Evolutionary conservation across 2,797 vertebrate genomes (phyloP).

Genomic region (Eulemur coronatus): DNA sequence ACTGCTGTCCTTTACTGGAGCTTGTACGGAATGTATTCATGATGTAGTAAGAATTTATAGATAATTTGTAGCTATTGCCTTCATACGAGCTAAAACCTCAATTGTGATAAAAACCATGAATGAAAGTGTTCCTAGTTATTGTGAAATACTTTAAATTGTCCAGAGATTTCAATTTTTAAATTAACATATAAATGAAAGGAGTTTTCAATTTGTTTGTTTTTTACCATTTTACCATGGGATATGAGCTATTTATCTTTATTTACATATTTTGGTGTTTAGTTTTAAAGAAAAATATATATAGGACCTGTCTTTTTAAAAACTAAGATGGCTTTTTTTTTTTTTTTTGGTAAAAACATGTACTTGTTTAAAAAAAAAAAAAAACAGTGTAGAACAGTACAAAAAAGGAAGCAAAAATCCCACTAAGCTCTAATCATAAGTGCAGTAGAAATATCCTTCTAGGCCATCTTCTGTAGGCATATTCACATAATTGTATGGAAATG

Average conservation of each 20-base stretch:
- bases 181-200: neutral
- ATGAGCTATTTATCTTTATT: slow-evolving; percentile 5
- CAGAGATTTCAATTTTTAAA: slow-evolving; percentile 12
- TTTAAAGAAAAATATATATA: slow-evolving; percentile 26
- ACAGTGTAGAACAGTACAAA: neutral
- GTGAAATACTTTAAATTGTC: slow-evolving; percentile 32
- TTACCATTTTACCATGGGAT: neutral
- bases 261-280: neutral
- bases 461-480: neutral
- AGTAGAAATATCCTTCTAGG: neutral
- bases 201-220: neutral
- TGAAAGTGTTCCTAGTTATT: slow-evolving; percentile 1
- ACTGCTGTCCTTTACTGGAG: neutral
- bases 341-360: neutral
- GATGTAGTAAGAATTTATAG: neutral
- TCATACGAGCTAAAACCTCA: neutral
- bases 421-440: neutral
- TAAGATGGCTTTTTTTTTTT: neutral
- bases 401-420: neutral
- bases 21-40: neutral
- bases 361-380: neutral
- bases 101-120: neutral
- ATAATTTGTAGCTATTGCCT: neutral
- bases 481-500: neutral
- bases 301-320: neutral